Percentiles rank a stretch among this genome's conserved stretches.
Conservation (phyloP, 2,797 vertebrate species). For the Takifugu ocellatus region DNA sequence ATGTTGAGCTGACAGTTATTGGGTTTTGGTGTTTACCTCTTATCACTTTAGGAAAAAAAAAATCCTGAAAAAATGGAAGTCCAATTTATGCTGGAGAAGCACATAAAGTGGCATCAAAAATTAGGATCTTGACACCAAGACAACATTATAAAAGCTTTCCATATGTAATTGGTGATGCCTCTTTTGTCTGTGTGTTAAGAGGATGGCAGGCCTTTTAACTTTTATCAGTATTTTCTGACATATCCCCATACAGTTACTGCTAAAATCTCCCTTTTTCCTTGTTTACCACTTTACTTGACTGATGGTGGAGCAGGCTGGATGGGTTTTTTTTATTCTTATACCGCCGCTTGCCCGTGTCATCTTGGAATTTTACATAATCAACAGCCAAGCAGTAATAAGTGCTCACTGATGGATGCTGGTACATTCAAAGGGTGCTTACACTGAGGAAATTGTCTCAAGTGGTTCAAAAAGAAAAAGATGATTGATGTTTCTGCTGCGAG, state of each 20-base stretch:
- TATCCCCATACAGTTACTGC: slow-evolving; percentile 35
- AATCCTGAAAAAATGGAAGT: slow-evolving; percentile 52
- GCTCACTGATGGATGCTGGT: slow-evolving; percentile 50
- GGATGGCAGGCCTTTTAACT: slow-evolving; percentile 48
- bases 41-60: slow-evolving; percentile 62
- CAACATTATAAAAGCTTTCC: slow-evolving; percentile 72
- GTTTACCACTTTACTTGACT: slow-evolving; percentile 42
- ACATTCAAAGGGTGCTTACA: slow-evolving; percentile 52
- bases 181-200: slow-evolving; percentile 27
- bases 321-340: background rate
- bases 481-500: slow-evolving; percentile 70
- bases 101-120: slow-evolving; percentile 71
- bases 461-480: slow-evolving; percentile 72
- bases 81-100: slow-evolving; percentile 68
- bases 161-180: slow-evolving; percentile 63
- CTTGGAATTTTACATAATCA: slow-evolving; percentile 51
- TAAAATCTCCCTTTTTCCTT: slow-evolving; percentile 30
- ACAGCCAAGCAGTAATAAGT: slow-evolving; percentile 47
- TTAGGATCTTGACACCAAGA: slow-evolving; percentile 69
- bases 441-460: slow-evolving; percentile 69
- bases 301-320: slow-evolving; percentile 42
- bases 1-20: slow-evolving; percentile 75
- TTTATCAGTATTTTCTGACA: slow-evolving; percentile 59
- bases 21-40: slow-evolving; percentile 78
- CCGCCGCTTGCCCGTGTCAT: slow-evolving; percentile 20